phyloP scores from a whole-genome alignment of 2,888 invertebrate species.

The Diarsia mendica region DNA sequence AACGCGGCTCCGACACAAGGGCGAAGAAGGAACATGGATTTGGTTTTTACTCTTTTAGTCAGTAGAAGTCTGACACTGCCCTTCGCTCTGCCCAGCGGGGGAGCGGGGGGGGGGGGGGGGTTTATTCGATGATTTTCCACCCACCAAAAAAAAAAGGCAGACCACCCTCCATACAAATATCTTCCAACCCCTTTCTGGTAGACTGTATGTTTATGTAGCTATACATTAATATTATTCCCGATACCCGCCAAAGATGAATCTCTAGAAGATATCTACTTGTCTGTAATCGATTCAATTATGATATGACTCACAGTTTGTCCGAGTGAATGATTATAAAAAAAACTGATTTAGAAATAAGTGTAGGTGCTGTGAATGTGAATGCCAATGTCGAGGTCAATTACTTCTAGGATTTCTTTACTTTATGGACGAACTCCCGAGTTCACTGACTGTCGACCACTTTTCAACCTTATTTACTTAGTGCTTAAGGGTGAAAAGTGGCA shows the following conservation, averaged over 20 bases:
- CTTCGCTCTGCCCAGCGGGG: too few relatives aligned
- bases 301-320: conserved; percentile 43
- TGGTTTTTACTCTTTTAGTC: too few relatives aligned
- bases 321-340: conserved; percentile 40
- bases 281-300: conserved; percentile 38
- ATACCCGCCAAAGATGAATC: conserved; percentile 21
- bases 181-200: neutral
- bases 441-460: too few relatives aligned
- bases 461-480: too few relatives aligned
- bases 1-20: too few relatives aligned
- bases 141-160: too few relatives aligned
- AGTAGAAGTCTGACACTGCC: too few relatives aligned
- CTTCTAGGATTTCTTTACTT: conserved; percentile 21
- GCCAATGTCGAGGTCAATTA: conserved; percentile 60
- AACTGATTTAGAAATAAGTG: conserved; percentile 39
- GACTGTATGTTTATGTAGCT: neutral
- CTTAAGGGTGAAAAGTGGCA: too few relatives aligned
- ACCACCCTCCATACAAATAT: too few relatives aligned
- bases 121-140: too few relatives aligned
- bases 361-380: conserved; percentile 48
- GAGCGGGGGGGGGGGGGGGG: too few relatives aligned
- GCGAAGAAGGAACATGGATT: too few relatives aligned
- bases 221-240: conserved; percentile 1
- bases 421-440: neutral
- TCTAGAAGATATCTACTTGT: conserved; percentile 32